Conservation (phyloP, 2,797 vertebrate species). For the Coregonus suidteri region DNA sequence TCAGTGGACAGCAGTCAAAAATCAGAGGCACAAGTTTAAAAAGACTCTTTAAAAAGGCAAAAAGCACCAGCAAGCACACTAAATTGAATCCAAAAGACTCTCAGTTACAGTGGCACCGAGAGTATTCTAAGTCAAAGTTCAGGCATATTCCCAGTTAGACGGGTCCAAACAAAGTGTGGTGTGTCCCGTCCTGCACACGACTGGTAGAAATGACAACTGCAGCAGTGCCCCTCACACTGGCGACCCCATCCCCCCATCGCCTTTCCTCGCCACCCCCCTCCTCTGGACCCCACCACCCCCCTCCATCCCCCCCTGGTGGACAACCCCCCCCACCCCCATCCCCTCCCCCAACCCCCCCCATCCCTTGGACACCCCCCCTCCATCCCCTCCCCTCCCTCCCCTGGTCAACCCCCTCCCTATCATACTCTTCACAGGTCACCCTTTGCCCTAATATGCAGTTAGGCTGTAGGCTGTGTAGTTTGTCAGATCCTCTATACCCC, state of each 20-base stretch:
- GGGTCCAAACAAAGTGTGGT: conserved; percentile 45
- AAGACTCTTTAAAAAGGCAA: conserved; percentile 17
- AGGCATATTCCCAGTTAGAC: conserved; percentile 29
- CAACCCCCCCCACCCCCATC: conserved; percentile 29
- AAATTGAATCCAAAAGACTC: conserved; percentile 19
- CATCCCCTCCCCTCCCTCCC: conserved; percentile 38
- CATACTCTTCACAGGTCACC: conserved; percentile 64
- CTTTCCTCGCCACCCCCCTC: too few relatives aligned
- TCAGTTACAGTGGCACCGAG: not conserved
- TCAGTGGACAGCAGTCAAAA: not conserved
- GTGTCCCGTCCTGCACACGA: conserved; percentile 44
- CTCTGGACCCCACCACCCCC: conserved; percentile 42
- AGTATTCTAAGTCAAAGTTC: conserved; percentile 52
- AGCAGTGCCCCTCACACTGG: conserved; percentile 57
- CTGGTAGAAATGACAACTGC: conserved; percentile 68
- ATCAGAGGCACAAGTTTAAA: conserved; percentile 6
- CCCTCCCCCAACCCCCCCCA: conserved; percentile 49
- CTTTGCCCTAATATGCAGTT: conserved; percentile 78
- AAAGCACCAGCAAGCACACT: conserved; percentile 5
- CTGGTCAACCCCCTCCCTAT: conserved; percentile 19
- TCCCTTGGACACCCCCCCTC: conserved; percentile 32
- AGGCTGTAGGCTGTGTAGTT: conserved; percentile 19
- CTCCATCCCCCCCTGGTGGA: too few relatives aligned
- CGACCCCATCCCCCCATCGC: conserved; percentile 52
- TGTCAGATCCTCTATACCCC: conserved; percentile 54